These are phyloP conservation scores for Ips nitidus DNA, from an alignment of 1,140 invertebrate genomes.

Conservation along the genomic window DNA sequence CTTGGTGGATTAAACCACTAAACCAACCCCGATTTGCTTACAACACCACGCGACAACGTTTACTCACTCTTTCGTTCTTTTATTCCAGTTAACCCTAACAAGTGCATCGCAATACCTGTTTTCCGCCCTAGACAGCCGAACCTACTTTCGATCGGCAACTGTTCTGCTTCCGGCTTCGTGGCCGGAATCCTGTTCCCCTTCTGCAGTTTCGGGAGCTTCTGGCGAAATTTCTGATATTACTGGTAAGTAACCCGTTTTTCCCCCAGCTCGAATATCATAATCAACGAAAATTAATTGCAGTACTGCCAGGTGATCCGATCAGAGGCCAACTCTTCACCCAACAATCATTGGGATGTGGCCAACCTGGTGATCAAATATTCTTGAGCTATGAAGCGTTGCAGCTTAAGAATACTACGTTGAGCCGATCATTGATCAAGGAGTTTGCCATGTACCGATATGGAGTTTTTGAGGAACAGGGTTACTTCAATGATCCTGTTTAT, in stretches of 20 bases:
- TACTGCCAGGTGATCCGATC: conserved; percentile 56
- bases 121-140: conserved; percentile 57
- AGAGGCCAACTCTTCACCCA: conserved; percentile 61
- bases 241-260: conserved; percentile 12
- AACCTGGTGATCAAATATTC: conserved; percentile 62
- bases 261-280: neutral
- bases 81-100: conserved; percentile 55
- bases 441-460: conserved; percentile 71
- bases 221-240: conserved; percentile 57
- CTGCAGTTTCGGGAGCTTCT: conserved; percentile 48
- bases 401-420: conserved; percentile 46
- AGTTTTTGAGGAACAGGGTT: conserved; percentile 69
- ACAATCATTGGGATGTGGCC: conserved; percentile 61
- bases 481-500: conserved; percentile 60
- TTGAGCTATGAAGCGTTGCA: conserved; percentile 52
- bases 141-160: conserved; percentile 56
- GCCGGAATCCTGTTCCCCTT: conserved; percentile 55
- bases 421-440: conserved; percentile 58
- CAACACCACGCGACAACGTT: conserved; percentile 24
- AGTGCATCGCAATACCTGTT: conserved; percentile 57
- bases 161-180: conserved; percentile 59
- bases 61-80: conserved; percentile 28
- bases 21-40: conserved; percentile 6
- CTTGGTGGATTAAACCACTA: neutral
- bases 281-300: conserved; percentile 21